Conservation (phyloP, 2,797 vertebrate species). For the Babyrousa celebensis region DNA sequence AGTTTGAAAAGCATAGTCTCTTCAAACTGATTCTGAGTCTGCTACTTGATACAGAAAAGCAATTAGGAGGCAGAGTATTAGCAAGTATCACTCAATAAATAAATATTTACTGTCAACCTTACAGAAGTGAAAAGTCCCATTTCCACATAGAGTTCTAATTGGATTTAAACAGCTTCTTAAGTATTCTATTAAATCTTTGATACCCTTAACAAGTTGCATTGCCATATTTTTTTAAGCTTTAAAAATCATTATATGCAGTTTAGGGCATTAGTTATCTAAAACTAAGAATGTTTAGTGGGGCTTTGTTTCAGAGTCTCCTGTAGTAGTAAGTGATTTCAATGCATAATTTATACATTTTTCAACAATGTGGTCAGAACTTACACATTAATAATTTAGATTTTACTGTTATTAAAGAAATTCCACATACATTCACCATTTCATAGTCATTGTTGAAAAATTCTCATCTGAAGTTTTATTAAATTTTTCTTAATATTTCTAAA, state of each 20-base stretch:
- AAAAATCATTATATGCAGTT: conserved; percentile 66
- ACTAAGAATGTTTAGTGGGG: conserved; percentile 68
- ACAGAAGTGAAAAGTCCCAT: conserved; percentile 79
- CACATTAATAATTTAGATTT: conserved; percentile 54
- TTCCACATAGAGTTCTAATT: conserved; percentile 79
- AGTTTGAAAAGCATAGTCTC: conserved; percentile 72
- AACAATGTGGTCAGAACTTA: conserved; percentile 71
- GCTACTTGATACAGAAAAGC: conserved; percentile 37
- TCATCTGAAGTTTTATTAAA: neutral
- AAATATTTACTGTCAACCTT: conserved; percentile 75
- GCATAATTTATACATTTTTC: conserved; percentile 74
- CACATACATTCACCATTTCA: conserved; percentile 70
- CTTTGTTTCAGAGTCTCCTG: conserved; percentile 48
- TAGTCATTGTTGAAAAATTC: neutral
- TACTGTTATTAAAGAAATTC: conserved; percentile 71
- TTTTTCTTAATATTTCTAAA: neutral
- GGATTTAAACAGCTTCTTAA: conserved; percentile 69
- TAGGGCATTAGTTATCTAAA: conserved; percentile 74
- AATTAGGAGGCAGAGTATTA: conserved; percentile 81
- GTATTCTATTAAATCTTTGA: conserved; percentile 66
- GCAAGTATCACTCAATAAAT: conserved; percentile 81
- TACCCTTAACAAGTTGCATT: conserved; percentile 50
- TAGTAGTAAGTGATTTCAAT: conserved; percentile 78
- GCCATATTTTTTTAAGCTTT: conserved; percentile 55
- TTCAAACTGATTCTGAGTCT: conserved; percentile 73